Conservation (phyloP, 1,140 invertebrate genomes). For the Lepidostoma basale region DNA sequence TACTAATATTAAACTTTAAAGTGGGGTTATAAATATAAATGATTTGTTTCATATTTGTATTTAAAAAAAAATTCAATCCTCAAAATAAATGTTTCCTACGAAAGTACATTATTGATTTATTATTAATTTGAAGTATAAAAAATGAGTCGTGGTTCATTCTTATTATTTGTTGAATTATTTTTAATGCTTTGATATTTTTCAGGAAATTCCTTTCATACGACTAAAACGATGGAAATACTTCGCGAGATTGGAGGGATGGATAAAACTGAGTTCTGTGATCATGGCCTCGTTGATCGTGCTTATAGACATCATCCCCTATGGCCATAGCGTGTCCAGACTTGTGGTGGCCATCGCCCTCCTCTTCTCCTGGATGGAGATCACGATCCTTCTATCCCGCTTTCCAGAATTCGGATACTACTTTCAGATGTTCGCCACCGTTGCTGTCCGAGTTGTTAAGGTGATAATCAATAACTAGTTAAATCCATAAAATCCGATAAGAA, state of each 20-base stretch:
- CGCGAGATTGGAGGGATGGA: conserved; percentile 57
- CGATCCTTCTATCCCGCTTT: conserved; percentile 61
- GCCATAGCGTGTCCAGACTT: conserved; percentile 57
- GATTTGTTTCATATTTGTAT: no score
- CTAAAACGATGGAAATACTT: conserved; percentile 55
- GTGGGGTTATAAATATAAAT: no score
- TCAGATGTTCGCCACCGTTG: conserved; percentile 62
- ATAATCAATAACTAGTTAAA: no score
- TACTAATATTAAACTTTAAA: no score
- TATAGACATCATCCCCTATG: conserved; percentile 39
- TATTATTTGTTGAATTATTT: not conserved
- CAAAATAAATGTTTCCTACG: no score
- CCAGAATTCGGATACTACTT: conserved; percentile 62
- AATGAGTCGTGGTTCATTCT: no score
- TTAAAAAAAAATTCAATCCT: no score
- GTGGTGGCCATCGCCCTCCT: conserved; percentile 60
- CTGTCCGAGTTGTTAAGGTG: conserved; percentile 59
- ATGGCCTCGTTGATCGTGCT: conserved; percentile 48
- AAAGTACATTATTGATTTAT: no score
- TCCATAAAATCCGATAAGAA: no score
- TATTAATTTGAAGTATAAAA: no score
- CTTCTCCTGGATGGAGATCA: conserved; percentile 61
- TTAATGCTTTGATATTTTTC: conserved; percentile 3
- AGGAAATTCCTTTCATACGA: conserved; percentile 58
- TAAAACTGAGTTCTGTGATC: conserved; percentile 55